These are phyloP conservation scores for Torymus aiolomorphi DNA, from an alignment of 2,888 invertebrate genomes.

Conservation along the genomic window DNA sequence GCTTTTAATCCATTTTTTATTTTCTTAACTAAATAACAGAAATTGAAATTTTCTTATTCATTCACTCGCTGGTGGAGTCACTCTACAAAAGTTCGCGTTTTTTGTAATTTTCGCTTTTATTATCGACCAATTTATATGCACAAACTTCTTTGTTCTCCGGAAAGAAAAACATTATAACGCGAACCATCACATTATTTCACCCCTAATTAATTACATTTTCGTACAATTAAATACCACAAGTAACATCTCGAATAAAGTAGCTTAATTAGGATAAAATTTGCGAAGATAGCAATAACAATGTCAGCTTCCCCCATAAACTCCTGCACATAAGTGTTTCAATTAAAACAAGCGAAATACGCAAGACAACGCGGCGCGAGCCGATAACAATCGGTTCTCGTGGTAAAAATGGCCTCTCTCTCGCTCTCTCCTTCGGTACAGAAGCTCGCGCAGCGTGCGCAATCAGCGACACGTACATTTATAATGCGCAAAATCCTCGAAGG, in stretches of 20 bases:
- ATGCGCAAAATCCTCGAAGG: constrained; percentile 6
- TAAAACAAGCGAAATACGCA: constrained; percentile 40
- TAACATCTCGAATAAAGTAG: not conserved
- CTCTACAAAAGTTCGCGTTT: too few relatives aligned
- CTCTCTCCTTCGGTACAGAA: constrained; percentile 9
- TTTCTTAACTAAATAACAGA: too few relatives aligned
- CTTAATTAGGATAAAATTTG: constrained; percentile 28
- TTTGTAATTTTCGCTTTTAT: too few relatives aligned
- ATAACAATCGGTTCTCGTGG: constrained; percentile 16
- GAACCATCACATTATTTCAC: too few relatives aligned
- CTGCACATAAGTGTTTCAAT: constrained; percentile 32
- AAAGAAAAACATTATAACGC: not conserved
- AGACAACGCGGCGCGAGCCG: not conserved
- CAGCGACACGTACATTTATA: constrained; percentile 31
- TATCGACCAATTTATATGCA: too few relatives aligned
- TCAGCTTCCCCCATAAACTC: constrained; percentile 12
- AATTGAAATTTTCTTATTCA: too few relatives aligned
- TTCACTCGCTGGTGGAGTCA: too few relatives aligned
- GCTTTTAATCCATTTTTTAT: too few relatives aligned
- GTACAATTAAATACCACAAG: not conserved
- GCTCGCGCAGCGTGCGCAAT: not conserved
- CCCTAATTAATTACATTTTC: too few relatives aligned
- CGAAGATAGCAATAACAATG: not conserved
- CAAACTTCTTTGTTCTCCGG: not conserved
- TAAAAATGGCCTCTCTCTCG: constrained; percentile 35